Conservation (phyloP, 2,113 vertebrate species). For the Amia ocellicauda region DNA sequence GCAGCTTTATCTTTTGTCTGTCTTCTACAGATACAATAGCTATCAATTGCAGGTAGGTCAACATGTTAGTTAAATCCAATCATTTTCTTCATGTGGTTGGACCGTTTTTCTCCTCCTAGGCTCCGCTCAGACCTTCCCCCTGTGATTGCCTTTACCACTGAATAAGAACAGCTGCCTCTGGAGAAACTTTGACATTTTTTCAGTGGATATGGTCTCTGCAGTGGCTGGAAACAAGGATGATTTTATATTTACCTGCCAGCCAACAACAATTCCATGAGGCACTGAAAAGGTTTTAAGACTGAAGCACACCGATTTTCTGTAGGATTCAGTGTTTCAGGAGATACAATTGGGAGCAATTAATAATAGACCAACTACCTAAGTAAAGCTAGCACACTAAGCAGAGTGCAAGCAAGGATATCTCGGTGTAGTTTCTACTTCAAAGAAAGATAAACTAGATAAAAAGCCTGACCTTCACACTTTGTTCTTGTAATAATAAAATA, state of each 20-base stretch:
- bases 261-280: not conserved
- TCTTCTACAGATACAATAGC: too few relatives aligned
- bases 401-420: not conserved
- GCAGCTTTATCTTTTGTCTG: too few relatives aligned
- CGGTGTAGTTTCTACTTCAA: too few relatives aligned
- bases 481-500: too few relatives aligned
- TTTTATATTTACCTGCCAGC: not conserved
- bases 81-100: too few relatives aligned
- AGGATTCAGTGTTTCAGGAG: constrained; percentile 2
- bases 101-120: too few relatives aligned
- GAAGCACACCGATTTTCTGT: not conserved
- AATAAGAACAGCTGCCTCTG: not conserved
- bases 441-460: too few relatives aligned
- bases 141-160: not conserved
- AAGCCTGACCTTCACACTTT: too few relatives aligned
- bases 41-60: too few relatives aligned
- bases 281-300: not conserved
- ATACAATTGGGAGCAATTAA: constrained; percentile 1
- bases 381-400: constrained; percentile 6
- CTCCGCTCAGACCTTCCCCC: not conserved
- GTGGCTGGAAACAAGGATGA: not conserved
- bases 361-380: constrained; percentile 10
- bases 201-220: not conserved
- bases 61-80: too few relatives aligned
- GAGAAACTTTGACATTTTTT: constrained; percentile 5